Evolutionary conservation across 2,888 invertebrate species (phyloP), one percentile per base, ranked within the genome.

Genomic region (Dolichomitus sp.): DNA sequence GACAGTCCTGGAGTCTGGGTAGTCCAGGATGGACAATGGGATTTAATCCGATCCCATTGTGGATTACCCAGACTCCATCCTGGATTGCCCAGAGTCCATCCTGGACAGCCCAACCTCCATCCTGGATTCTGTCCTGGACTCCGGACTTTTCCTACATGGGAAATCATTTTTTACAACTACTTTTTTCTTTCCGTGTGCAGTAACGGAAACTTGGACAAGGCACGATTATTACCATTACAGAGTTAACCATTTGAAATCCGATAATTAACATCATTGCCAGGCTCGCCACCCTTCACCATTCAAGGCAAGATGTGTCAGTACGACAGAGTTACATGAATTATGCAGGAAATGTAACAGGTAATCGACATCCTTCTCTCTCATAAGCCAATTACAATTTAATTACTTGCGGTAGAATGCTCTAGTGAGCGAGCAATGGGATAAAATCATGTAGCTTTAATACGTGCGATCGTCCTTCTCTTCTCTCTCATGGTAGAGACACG

Each of bases 381-480:
- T 70, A 59, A 70, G 57, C 57, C 45, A 59, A 72, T 72, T 72
- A 59, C 27, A 45, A 27, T 70, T 42, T 33, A 42, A 72, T 72
- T 72, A 59, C 27, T 23, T 42, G 57, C 37, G 17, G 9, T 17
- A 57, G 27, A 59, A 45, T 59, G 72, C 45, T 45, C 48, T 19
- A 42, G 3, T 12, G 45, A 17, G 19, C 23, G 17, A 45, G 45
- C n/a, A 14, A 40, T 27, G 30, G 0, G 12, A 11, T 57, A 57
- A 11, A 69, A 2, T 52, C 40, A 52, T 7, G 12, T 17, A 37
- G 33, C 27, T 66, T 66, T 33, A 14, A 30, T n/a, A 57, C 57
- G 23, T 12, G 48, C 23, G n/a, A 30, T 30, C 33, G 0, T 30
- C 19, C 30, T 12, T 3, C 17, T 54, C 27, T 12, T 30, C 54